These are phyloP conservation scores for Cyclura pinguis DNA, from an alignment of 2,797 vertebrate genomes.

Conservation along the genomic window DNA sequence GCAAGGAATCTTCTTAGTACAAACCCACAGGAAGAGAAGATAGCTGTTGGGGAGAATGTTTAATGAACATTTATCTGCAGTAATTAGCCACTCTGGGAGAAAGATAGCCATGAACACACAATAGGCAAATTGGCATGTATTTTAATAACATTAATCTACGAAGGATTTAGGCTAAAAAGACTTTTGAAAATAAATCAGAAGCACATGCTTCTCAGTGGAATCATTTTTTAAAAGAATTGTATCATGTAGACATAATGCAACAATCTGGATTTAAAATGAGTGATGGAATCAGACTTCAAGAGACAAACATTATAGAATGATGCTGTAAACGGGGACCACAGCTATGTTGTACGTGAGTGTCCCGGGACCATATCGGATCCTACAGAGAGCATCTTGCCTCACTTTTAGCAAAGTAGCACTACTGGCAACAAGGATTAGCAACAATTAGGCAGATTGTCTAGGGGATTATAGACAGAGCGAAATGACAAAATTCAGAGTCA, in stretches of 20 bases:
- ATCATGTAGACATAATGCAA: not conserved
- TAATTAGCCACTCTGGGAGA: slow-evolving; percentile 50
- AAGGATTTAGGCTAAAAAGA: slow-evolving; percentile 24
- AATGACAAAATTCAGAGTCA: too few species aligned
- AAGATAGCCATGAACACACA: slow-evolving; percentile 34
- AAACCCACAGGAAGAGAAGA: slow-evolving; percentile 45
- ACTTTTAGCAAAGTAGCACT: not conserved
- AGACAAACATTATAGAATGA: not conserved
- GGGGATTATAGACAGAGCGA: too few species aligned
- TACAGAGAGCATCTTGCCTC: not conserved
- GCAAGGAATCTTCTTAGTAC: slow-evolving; percentile 27
- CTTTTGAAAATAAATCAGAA: slow-evolving; percentile 37
- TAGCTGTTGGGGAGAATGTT: slow-evolving; percentile 34
- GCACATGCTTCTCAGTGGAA: slow-evolving; percentile 19
- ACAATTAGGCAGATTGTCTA: not conserved
- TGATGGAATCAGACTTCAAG: slow-evolving; percentile 4
- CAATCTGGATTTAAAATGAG: slow-evolving; percentile 11
- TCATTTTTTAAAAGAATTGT: slow-evolving; percentile 13
- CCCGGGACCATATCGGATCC: not conserved
- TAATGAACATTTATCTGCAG: slow-evolving; percentile 40
- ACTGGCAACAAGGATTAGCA: not conserved
- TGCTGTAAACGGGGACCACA: not conserved
- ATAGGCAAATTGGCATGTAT: slow-evolving; percentile 37
- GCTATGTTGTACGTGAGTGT: not conserved
- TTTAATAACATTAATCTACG: slow-evolving; percentile 30